Conservation (phyloP, 2,888 invertebrate genomes). For the Phyllotreta striolata region DNA sequence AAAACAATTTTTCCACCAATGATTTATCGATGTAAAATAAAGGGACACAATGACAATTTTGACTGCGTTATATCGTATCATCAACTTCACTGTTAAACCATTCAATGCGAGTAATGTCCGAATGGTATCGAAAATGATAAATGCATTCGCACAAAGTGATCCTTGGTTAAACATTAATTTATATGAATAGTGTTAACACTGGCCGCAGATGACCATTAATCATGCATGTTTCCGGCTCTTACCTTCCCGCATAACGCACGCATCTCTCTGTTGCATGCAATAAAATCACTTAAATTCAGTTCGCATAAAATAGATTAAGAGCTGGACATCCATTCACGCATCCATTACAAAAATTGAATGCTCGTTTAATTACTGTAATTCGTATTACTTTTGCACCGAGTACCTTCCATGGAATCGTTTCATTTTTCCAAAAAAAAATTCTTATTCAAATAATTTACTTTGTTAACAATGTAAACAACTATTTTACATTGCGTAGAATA, state of each 20-base stretch:
- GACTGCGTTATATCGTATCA: slow-evolving; percentile 28
- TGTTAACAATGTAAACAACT: too few species aligned
- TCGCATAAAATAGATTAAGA: slow-evolving; percentile 21
- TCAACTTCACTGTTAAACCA: slow-evolving; percentile 31
- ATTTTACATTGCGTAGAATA: too few species aligned
- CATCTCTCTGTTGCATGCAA: slow-evolving; percentile 25
- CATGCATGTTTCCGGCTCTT: slow-evolving; percentile 31
- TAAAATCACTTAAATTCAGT: slow-evolving; percentile 29
- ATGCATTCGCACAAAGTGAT: slow-evolving; percentile 32
- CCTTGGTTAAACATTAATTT: slow-evolving; percentile 34
- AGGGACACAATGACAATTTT: slow-evolving; percentile 26
- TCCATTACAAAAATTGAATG: too few species aligned
- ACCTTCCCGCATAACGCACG: slow-evolving; percentile 22
- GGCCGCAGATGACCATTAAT: slow-evolving; percentile 32
- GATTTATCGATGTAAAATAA: slow-evolving; percentile 27
- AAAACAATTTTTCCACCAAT: slow-evolving; percentile 31
- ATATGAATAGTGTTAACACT: slow-evolving; percentile 33
- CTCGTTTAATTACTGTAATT: too few species aligned
- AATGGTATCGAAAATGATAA: slow-evolving; percentile 34
- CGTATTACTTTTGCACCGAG: too few species aligned
- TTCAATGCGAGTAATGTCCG: slow-evolving; percentile 21
- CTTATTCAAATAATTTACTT: too few species aligned
- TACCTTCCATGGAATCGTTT: too few species aligned
- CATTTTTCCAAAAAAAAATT: too few species aligned
- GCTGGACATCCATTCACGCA: background rate